Evolutionary conservation across 2,888 invertebrate genomes (phyloP), one percentile per base, ranked within the genome.

Genomic region (Tenthredo notha): DNA sequence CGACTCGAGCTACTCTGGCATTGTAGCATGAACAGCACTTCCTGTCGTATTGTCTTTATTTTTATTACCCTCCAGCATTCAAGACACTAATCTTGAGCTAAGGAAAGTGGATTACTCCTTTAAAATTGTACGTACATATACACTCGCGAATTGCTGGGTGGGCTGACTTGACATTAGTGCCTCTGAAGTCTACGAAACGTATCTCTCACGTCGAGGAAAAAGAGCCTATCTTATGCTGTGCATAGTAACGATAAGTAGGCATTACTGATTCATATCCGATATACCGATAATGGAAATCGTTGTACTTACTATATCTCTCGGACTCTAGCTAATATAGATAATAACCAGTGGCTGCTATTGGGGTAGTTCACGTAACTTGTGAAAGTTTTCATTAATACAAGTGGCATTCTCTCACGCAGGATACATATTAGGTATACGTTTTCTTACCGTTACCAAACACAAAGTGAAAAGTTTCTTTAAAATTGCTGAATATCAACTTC

Each of bases 61-160:
- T 77, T 77, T 77, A 77, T 77, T 18, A 77, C 77, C 40, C 54
- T 77, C 25, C 50, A 77, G 33, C n/a, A 54, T 77, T 77, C 77
- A 54, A 33, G 77, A 47, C 47, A 75, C 43, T 75, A 47, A 75
- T 75, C 75, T 75, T 29, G 47, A 47, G 75, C 75, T 25, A 12
- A n/a, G 77, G 77, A 50, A 54, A 77, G 77, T 77, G 77, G 54
- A 77, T 77, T 77, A 77, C 77, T 77, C 50, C 37, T 77, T 77
- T 77, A 77, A 77, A 77, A 77, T 77, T 77, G 77, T 54, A 77
- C 10, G 72, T 12, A 33, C 47, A 54, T 77, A 54, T 77, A 54
- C 77, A 54, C 47, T 77, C 77, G 50, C 18, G 33, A 50, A 50
- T 18, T 40, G 21, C 72, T 43, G 21, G 37, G n/a, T 21, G 25